phyloP scores from a whole-genome alignment of 2,888 invertebrate genomes.

The Philereme vetulata region DNA sequence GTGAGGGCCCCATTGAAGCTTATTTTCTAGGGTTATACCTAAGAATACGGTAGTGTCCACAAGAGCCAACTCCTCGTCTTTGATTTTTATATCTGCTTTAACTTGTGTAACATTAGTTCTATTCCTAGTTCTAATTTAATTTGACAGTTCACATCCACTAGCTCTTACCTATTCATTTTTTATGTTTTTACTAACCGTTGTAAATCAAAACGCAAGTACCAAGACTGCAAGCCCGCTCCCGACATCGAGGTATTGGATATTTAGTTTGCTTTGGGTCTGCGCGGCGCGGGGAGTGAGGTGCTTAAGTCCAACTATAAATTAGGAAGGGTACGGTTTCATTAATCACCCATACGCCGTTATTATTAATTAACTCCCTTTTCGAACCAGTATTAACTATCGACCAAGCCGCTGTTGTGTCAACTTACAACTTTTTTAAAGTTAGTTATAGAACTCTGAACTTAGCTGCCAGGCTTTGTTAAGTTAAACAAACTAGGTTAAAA shows the following conservation, averaged over 20 bases:
- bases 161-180: too few relatives aligned
- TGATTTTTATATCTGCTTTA: too few relatives aligned
- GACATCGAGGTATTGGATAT: constrained; percentile 82
- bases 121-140: too few relatives aligned
- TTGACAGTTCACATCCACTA: too few relatives aligned
- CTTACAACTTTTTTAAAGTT: constrained; percentile 53
- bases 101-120: too few relatives aligned
- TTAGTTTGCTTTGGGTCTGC: constrained; percentile 82
- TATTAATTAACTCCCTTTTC: constrained; percentile 83
- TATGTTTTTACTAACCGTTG: background rate
- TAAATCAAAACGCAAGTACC: constrained; percentile 48
- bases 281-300: constrained; percentile 66
- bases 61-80: too few relatives aligned
- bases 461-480: background rate
- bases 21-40: too few relatives aligned
- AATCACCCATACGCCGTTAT: constrained; percentile 84
- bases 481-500: background rate
- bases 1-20: too few relatives aligned
- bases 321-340: constrained; percentile 84
- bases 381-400: constrained; percentile 81
- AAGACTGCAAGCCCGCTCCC: constrained; percentile 51
- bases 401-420: constrained; percentile 66
- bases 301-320: constrained; percentile 84
- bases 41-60: too few relatives aligned
- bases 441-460: constrained; percentile 8